Evolutionary conservation across 2,888 invertebrate species (phyloP).

Genomic region (Prenolepis imparis): DNA sequence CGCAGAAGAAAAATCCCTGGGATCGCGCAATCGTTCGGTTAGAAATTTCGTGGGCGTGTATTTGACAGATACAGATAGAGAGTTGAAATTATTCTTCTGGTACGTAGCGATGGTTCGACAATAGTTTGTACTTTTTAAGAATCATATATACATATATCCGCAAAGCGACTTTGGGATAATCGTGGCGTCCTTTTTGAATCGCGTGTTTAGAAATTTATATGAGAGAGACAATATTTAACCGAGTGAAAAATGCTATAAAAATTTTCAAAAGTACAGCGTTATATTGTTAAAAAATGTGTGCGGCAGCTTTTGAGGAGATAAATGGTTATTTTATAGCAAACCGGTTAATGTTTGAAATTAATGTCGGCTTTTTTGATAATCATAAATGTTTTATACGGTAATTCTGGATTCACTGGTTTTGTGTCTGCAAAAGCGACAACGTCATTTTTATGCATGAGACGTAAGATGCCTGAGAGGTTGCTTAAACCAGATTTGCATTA

Average conservation of each 20-base stretch:
- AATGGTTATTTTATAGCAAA: conserved; percentile 5
- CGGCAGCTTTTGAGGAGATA: not conserved
- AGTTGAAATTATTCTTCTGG: not conserved
- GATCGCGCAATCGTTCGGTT: not conserved
- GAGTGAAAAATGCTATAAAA: not conserved
- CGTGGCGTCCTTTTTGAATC: not conserved
- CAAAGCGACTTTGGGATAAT: not conserved
- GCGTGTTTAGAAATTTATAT: not conserved
- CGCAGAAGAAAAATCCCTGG: not conserved
- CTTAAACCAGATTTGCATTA: conserved; percentile 38
- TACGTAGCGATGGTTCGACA: not conserved
- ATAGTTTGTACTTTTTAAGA: not conserved
- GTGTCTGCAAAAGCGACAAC: conserved; percentile 33
- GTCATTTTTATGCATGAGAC: conserved; percentile 45
- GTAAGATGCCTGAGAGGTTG: conserved; percentile 25
- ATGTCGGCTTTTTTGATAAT: not conserved
- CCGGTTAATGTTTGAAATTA: not conserved
- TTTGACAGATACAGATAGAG: not conserved
- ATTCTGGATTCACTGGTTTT: conserved; percentile 23
- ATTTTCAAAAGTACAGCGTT: not conserved
- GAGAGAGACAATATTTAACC: not conserved
- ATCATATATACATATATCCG: no score
- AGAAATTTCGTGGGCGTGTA: not conserved
- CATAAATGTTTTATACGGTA: conserved; percentile 16
- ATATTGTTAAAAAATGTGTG: not conserved